Percentiles rank a stretch among this genome's conserved stretches.
Evolutionary conservation across 2,888 invertebrate genomes (phyloP).

Genomic region (Lithodes maja): DNA sequence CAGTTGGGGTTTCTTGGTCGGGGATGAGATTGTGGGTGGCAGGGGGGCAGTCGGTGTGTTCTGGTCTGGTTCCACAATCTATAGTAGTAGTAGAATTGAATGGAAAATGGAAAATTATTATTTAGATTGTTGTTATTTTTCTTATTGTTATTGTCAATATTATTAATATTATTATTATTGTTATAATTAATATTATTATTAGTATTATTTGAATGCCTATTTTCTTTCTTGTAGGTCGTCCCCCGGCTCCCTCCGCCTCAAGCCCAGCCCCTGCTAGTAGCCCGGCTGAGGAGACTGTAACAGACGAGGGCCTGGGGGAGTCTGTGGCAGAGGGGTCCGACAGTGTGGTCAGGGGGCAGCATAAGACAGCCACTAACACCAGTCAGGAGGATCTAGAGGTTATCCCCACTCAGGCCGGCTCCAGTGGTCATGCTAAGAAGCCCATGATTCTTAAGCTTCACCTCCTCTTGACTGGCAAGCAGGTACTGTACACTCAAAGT

Average conservation of each 20-base stretch:
- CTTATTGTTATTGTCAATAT: too few relatives aligned
- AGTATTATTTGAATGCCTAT: too few relatives aligned
- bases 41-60: too few relatives aligned
- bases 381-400: background rate
- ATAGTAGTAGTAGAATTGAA: too few relatives aligned
- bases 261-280: background rate
- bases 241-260: background rate
- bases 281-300: conserved; percentile 13
- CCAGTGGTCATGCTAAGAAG: conserved; percentile 76
- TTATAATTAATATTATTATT: too few relatives aligned
- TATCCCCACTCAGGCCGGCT: conserved; percentile 56
- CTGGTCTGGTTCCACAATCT: too few relatives aligned
- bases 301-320: conserved; percentile 57
- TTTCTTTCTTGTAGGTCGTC: background rate
- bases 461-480: conserved; percentile 77
- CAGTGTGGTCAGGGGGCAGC: background rate
- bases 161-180: too few relatives aligned
- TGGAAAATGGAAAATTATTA: too few relatives aligned
- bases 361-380: background rate
- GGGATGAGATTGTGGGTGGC: too few relatives aligned
- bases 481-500: conserved; percentile 73
- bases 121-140: too few relatives aligned
- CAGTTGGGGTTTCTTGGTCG: too few relatives aligned
- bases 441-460: conserved; percentile 81
- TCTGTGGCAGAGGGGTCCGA: conserved; percentile 36